Percentiles rank a stretch among this genome's conserved stretches.
phyloP scores from a whole-genome alignment of 2,888 invertebrate species.

The Torymus texanus region DNA sequence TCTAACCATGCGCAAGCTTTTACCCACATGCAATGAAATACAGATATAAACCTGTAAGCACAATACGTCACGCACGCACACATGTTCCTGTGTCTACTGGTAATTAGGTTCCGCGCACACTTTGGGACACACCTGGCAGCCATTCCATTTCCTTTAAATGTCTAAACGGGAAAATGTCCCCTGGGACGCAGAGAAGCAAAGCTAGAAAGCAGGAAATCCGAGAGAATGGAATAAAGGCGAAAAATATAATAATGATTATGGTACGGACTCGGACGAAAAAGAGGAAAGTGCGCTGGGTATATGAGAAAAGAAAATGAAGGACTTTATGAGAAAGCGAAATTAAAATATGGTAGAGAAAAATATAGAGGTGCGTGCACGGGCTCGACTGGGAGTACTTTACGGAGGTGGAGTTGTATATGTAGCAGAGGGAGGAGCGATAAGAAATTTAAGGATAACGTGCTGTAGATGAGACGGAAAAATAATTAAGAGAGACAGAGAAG shows the following conservation, averaged over 20 bases:
- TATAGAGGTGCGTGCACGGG: slow-evolving; percentile 6
- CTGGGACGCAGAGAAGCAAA: slow-evolving; percentile 28
- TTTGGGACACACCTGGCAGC: slow-evolving; percentile 52
- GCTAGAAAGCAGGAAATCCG: neutral
- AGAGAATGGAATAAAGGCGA: slow-evolving; percentile 47
- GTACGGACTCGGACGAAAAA: slow-evolving; percentile 41
- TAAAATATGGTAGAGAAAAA: slow-evolving; percentile 50
- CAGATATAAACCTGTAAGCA: slow-evolving; percentile 35
- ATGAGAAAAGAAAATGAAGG: slow-evolving; percentile 54
- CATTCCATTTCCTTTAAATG: slow-evolving; percentile 56
- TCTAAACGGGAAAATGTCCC: slow-evolving; percentile 45
- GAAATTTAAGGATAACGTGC: slow-evolving; percentile 41
- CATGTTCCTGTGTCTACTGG: neutral
- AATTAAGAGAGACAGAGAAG: slow-evolving; percentile 42
- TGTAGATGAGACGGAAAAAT: slow-evolving; percentile 53
- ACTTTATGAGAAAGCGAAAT: slow-evolving; percentile 56
- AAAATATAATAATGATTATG: slow-evolving; percentile 56
- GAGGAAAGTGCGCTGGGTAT: slow-evolving; percentile 32
- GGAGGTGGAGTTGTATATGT: slow-evolving; percentile 10
- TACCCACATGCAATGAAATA: neutral
- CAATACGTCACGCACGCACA: slow-evolving; percentile 31
- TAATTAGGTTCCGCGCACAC: slow-evolving; percentile 51
- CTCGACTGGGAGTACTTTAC: slow-evolving; percentile 5
- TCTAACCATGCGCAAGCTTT: neutral
- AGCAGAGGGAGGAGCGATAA: slow-evolving; percentile 31